Percentiles rank a stretch among this genome's conserved stretches.
Evolutionary conservation across 2,888 invertebrate genomes (phyloP).

Genomic region (Agriopis marginaria): DNA sequence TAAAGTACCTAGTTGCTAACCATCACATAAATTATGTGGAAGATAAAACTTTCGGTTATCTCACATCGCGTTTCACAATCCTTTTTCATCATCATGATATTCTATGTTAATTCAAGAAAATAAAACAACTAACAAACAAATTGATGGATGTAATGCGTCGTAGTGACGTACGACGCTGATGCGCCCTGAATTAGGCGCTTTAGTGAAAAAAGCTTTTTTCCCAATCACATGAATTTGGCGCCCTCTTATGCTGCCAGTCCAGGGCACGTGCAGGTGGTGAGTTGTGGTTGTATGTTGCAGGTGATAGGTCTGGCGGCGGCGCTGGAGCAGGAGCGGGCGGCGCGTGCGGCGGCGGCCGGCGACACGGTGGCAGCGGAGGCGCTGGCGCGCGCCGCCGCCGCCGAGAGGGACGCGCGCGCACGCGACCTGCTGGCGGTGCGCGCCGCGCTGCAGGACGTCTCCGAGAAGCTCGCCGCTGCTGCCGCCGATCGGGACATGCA

Average conservation of each 20-base stretch:
- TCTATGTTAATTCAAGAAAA: no score
- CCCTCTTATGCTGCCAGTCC: no score
- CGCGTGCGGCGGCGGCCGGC: slow-evolving; percentile 92
- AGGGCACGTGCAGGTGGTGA: no score
- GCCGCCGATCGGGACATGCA: slow-evolving; percentile 80
- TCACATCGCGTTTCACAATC: no score
- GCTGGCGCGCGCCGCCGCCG: slow-evolving; percentile 72
- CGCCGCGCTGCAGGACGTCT: slow-evolving; percentile 72
- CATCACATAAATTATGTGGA: no score
- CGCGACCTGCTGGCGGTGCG: slow-evolving; percentile 75
- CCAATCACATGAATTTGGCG: no score
- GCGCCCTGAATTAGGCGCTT: background rate
- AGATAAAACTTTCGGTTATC: no score
- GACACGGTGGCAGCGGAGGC: slow-evolving; percentile 89
- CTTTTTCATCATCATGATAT: no score
- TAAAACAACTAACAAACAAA: no score
- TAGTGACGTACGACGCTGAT: background rate
- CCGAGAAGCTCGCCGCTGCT: slow-evolving; percentile 79
- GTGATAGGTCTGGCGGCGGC: slow-evolving; percentile 93
- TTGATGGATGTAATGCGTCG: no score
- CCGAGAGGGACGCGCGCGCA: slow-evolving; percentile 81
- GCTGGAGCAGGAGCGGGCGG: slow-evolving; percentile 96
- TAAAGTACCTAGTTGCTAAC: no score
- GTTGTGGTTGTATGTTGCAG: slow-evolving; percentile 49
- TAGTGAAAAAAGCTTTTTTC: no score